Evolutionary conservation across 1,140 invertebrate species (phyloP).

Genomic region (Drosophila pectinifera): DNA sequence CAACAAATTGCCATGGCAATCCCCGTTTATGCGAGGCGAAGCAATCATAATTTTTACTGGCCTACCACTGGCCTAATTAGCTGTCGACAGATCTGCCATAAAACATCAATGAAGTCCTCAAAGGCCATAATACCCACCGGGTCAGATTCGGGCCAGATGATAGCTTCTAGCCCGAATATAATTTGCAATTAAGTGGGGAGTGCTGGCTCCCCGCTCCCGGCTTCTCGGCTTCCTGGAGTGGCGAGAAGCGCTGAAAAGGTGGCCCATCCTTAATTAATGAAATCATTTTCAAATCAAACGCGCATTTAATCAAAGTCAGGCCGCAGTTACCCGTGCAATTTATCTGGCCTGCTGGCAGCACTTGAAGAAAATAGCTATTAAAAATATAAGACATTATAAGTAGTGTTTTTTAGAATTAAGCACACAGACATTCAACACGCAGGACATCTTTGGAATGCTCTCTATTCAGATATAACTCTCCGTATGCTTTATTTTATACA

Average conservation of each 20-base stretch:
- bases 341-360: conserved; percentile 33
- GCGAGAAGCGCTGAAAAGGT: conserved; percentile 6
- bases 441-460: too few relatives aligned
- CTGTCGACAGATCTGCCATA: conserved; percentile 30
- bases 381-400: too few relatives aligned
- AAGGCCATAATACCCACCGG: conserved; percentile 23
- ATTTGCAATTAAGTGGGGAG: conserved; percentile 15
- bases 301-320: conserved; percentile 69
- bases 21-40: background rate
- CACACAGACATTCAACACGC: too few relatives aligned
- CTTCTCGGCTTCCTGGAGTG: too few relatives aligned
- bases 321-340: conserved; percentile 32
- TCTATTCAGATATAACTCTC: too few relatives aligned
- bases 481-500: too few relatives aligned
- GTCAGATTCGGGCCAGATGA: conserved; percentile 20
- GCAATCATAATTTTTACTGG: conserved; percentile 22
- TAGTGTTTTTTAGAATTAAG: background rate
- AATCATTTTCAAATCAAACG: conserved; percentile 76
- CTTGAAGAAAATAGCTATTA: background rate
- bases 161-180: conserved; percentile 34
- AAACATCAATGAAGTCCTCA: conserved; percentile 34
- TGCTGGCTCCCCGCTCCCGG: background rate
- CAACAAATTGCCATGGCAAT: conserved; percentile 6
- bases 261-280: conserved; percentile 65
- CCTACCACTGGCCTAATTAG: conserved; percentile 41